Evolutionary conservation across 2,888 invertebrate species (phyloP).

Genomic region (Drosophila hamatofila): DNA sequence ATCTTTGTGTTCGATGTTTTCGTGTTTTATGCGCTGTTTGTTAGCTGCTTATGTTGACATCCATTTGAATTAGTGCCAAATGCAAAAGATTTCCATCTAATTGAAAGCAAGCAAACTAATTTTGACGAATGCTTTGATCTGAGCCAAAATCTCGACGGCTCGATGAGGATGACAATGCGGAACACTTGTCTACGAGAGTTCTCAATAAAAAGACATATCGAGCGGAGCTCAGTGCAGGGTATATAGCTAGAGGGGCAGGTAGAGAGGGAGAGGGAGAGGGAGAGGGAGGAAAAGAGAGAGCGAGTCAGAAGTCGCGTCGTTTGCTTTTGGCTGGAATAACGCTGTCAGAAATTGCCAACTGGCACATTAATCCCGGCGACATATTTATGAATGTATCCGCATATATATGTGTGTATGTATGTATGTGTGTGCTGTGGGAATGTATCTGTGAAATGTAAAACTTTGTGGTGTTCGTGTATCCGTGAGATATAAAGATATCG

Average conservation of each 20-base stretch:
- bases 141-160: neutral
- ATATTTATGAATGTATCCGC: constrained; percentile 77
- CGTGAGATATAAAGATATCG: constrained; percentile 82
- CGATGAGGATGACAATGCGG: constrained; percentile 21
- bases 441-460: constrained; percentile 61
- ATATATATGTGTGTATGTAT: constrained; percentile 11
- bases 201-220: neutral
- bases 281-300: neutral
- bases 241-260: accelerated
- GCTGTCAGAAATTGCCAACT: constrained; percentile 82
- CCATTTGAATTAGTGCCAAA: constrained; percentile 50
- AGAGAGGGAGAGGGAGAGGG: neutral
- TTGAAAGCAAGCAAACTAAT: constrained; percentile 52
- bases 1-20: constrained; percentile 23
- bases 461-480: constrained; percentile 63
- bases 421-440: constrained; percentile 10
- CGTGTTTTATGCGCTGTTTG: constrained; percentile 8
- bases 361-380: constrained; percentile 82
- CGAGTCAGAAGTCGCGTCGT: constrained; percentile 35
- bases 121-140: constrained; percentile 56
- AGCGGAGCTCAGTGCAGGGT: neutral
- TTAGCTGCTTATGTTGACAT: constrained; percentile 21
- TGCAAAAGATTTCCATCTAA: constrained; percentile 37
- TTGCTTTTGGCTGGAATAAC: constrained; percentile 63
- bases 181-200: constrained; percentile 19